Evolutionary conservation across 1,140 invertebrate genomes (phyloP).

Genomic region (Macrobrachium rosenbergii): DNA sequence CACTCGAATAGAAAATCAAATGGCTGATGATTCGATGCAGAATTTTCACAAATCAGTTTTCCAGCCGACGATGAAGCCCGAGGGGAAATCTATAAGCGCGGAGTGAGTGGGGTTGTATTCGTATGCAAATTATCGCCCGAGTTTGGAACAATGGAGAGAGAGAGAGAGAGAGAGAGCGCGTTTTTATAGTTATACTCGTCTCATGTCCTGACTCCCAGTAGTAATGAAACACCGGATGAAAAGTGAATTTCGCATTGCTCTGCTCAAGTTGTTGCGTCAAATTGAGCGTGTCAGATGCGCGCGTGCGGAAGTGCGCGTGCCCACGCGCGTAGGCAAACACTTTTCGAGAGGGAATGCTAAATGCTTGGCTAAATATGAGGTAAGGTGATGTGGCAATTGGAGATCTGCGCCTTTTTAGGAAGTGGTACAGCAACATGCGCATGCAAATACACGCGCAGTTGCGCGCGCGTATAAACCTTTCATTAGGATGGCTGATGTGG

Average conservation of each 20-base stretch:
- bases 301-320: no score
- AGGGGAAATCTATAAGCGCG: constrained; percentile 15
- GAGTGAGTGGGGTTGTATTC: constrained; percentile 26
- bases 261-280: no score
- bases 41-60: constrained; percentile 31
- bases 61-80: not conserved
- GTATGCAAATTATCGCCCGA: not conserved
- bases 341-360: no score
- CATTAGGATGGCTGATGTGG: no score
- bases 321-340: no score
- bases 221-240: not conserved
- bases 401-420: no score
- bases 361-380: no score
- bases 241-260: not conserved
- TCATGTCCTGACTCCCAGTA: not conserved
- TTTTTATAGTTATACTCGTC: constrained; percentile 17
- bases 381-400: no score
- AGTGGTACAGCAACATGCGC: no score
- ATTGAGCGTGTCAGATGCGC: no score
- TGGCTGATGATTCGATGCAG: constrained; percentile 5
- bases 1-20: constrained; percentile 13
- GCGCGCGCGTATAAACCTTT: no score
- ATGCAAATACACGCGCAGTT: no score
- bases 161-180: not conserved
- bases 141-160: constrained; percentile 6